These are phyloP conservation scores for Dicycla oo DNA, from an alignment of 2,888 invertebrate genomes.

Conservation along the genomic window DNA sequence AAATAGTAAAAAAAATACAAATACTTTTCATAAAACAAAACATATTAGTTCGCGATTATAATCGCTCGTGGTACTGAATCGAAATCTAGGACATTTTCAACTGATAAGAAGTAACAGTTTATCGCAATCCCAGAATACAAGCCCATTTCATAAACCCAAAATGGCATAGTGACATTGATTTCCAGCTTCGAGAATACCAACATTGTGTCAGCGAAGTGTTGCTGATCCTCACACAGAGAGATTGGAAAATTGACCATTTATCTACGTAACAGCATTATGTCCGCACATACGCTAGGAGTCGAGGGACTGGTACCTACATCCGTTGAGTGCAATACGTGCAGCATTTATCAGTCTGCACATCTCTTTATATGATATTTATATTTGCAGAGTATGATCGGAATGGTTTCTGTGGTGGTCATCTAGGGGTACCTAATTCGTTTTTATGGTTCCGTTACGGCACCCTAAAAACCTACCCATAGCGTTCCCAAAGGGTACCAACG, in stretches of 20 bases:
- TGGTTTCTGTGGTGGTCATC: not conserved
- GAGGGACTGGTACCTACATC: conserved; percentile 17
- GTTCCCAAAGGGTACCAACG: too few relatives aligned
- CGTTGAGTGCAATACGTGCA: conserved; percentile 1
- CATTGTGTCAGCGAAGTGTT: conserved; percentile 35
- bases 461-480: too few relatives aligned
- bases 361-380: not conserved
- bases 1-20: not conserved
- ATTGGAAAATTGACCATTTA: conserved; percentile 55
- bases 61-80: not conserved
- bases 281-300: conserved; percentile 4
- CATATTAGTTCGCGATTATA: too few relatives aligned
- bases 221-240: conserved; percentile 32
- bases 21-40: not conserved
- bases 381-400: not conserved
- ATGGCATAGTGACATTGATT: conserved; percentile 19
- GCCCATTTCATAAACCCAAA: not conserved
- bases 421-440: not conserved
- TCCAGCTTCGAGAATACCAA: conserved; percentile 17
- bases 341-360: conserved; percentile 8
- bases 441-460: too few relatives aligned
- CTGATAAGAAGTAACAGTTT: not conserved
- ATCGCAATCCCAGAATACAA: not conserved
- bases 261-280: conserved; percentile 38
- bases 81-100: not conserved